These are phyloP conservation scores for Coronaproctus castanopsis DNA, from an alignment of 2,888 invertebrate genomes.

Conservation along the genomic window DNA sequence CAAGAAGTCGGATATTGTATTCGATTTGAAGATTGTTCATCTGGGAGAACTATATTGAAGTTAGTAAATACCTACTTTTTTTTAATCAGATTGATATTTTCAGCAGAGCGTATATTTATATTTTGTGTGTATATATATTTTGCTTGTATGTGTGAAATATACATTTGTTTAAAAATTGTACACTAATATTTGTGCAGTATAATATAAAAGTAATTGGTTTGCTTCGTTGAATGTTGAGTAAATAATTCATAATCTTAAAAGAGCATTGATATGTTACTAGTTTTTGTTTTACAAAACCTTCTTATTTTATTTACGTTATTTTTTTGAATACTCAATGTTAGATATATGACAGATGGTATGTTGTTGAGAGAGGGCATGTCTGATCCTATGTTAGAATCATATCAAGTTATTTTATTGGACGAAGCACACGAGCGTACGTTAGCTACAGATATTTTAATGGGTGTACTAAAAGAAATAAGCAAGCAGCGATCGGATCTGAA, in stretches of 20 bases:
- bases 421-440: conserved; percentile 98
- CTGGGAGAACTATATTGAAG: conserved; percentile 80
- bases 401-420: conserved; percentile 87
- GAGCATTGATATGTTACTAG: too few species aligned
- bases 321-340: too few species aligned
- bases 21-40: conserved; percentile 97
- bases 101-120: neutral
- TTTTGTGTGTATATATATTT: neutral
- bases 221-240: too few species aligned
- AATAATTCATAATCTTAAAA: too few species aligned
- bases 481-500: conserved; percentile 83
- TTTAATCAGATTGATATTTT: neutral
- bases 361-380: conserved; percentile 97
- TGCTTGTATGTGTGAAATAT: too few species aligned
- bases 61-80: conserved; percentile 23
- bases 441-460: conserved; percentile 98
- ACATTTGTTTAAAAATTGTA: too few species aligned
- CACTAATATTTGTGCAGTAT: too few species aligned
- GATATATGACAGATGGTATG: conserved; percentile 99
- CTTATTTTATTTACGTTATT: too few species aligned
- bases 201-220: too few species aligned
- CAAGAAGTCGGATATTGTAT: conserved; percentile 91
- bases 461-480: conserved; percentile 89
- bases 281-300: too few species aligned
- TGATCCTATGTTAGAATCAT: conserved; percentile 89